A percentile compares a stretch with the other conserved stretches of the same genome.
Conservation (phyloP, 2,888 invertebrate genomes). For the Anorthoa munda region DNA sequence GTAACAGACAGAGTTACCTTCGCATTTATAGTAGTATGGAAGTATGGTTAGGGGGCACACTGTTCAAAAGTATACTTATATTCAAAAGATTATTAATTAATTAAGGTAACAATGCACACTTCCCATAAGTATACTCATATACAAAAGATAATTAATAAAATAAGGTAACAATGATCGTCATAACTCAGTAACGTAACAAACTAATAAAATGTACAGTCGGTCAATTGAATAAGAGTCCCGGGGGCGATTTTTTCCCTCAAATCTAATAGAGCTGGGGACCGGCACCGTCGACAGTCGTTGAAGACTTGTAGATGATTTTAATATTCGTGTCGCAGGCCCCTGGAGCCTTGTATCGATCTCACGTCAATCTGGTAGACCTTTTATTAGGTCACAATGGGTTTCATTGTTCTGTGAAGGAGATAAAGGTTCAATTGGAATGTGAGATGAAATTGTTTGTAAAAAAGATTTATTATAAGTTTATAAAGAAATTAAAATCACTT, state of each 20-base stretch:
- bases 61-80: no score
- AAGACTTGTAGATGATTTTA: slow-evolving; percentile 83
- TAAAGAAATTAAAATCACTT: no score
- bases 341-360: slow-evolving; percentile 76
- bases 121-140: not conserved
- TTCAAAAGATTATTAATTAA: no score
- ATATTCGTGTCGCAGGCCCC: slow-evolving; percentile 84
- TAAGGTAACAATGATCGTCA: slow-evolving; percentile 31
- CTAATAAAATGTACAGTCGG: slow-evolving; percentile 77
- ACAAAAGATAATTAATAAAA: slow-evolving; percentile 24
- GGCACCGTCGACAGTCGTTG: slow-evolving; percentile 74
- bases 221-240: slow-evolving; percentile 86
- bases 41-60: no score
- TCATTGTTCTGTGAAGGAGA: slow-evolving; percentile 7
- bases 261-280: slow-evolving; percentile 80
- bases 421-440: not conserved
- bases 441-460: not conserved
- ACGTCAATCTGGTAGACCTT: slow-evolving; percentile 69
- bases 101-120: not conserved
- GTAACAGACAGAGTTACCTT: no score
- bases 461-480: no score
- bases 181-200: slow-evolving; percentile 56
- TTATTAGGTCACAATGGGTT: slow-evolving; percentile 75
- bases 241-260: slow-evolving; percentile 82
- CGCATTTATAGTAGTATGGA: no score